These are phyloP conservation scores for Vannuccia rotundouncinata DNA, from an alignment of 2,888 invertebrate genomes.

Conservation along the genomic window DNA sequence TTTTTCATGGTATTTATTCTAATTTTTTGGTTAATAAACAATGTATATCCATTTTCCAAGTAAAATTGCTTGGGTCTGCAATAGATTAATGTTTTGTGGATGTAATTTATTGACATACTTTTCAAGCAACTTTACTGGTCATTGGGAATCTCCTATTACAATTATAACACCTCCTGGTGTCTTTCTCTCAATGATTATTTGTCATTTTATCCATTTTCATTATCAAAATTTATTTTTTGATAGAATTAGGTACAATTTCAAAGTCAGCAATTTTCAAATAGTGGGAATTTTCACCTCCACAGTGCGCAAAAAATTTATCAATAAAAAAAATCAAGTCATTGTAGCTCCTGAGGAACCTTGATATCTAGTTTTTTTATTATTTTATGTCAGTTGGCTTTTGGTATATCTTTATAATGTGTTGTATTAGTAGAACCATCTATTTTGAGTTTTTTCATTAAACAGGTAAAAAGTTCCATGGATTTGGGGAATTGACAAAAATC, in stretches of 20 bases:
- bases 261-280: conserved; percentile 16
- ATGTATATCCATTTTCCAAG: conserved; percentile 6
- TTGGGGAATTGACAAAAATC: conserved; percentile 8
- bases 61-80: conserved; percentile 10
- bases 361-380: conserved; percentile 12
- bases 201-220: conserved; percentile 11
- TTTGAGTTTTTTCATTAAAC: conserved; percentile 21
- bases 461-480: background rate
- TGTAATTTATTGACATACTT: background rate
- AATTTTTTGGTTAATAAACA: conserved; percentile 6
- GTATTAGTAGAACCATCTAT: conserved; percentile 3
- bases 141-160: background rate
- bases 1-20: conserved; percentile 8
- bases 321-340: conserved; percentile 10
- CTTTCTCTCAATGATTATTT: conserved; percentile 6
- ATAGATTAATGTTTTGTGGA: conserved; percentile 14
- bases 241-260: conserved; percentile 15
- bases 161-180: background rate
- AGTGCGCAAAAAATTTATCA: background rate
- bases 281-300: conserved; percentile 7
- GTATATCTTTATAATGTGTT: conserved; percentile 13
- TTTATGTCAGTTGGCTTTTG: background rate
- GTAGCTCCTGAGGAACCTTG: conserved; percentile 12
- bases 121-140: conserved; percentile 4
- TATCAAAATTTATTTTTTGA: conserved; percentile 16